Evolutionary conservation across 2,113 vertebrate genomes (phyloP).

Genomic region (Emydura subglobosa): DNA sequence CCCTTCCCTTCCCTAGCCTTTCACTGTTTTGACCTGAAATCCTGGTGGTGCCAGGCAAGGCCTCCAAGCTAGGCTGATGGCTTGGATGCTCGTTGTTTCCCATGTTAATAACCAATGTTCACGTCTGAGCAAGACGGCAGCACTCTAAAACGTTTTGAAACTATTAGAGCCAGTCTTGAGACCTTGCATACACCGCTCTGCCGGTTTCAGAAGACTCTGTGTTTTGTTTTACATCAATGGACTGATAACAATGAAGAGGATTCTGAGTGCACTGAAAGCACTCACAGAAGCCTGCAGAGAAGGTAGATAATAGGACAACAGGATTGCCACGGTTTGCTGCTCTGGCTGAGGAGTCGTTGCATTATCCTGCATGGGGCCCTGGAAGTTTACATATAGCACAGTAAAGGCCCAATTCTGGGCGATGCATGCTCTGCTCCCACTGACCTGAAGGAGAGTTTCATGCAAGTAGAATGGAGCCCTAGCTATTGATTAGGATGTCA

Average conservation of each 20-base stretch:
- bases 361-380: not conserved
- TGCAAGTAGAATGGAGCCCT: not conserved
- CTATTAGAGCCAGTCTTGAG: not conserved
- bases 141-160: not conserved
- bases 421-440: not conserved
- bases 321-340: not conserved
- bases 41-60: not conserved
- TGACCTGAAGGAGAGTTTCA: no score
- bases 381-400: not conserved
- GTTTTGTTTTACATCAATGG: not conserved
- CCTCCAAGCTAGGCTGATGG: not conserved
- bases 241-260: not conserved
- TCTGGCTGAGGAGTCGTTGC: not conserved
- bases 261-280: not conserved
- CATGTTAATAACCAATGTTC: not conserved
- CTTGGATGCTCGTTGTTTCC: not conserved
- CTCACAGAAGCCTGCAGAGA: not conserved
- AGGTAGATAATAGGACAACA: not conserved
- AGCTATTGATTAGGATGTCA: no score
- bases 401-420: not conserved
- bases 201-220: not conserved
- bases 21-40: not conserved
- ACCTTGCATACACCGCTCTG: not conserved
- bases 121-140: not conserved
- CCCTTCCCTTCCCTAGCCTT: not conserved